Conservation (phyloP, 1,140 invertebrate species). For the Myzus persicae region DNA sequence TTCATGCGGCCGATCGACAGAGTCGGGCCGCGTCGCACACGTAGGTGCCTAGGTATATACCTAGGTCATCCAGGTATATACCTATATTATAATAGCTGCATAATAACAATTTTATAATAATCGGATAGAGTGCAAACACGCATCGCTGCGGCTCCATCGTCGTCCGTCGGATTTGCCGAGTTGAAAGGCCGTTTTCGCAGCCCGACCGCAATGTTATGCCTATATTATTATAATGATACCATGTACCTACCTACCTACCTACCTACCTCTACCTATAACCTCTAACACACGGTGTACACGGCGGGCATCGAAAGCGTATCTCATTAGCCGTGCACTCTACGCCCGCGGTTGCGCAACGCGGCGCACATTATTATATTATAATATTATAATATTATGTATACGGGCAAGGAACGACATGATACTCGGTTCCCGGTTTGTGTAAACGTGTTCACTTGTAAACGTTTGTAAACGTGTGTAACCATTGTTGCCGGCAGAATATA, state of each 20-base stretch:
- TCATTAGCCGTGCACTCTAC: not conserved
- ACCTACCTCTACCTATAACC: not conserved
- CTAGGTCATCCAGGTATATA: too few relatives aligned
- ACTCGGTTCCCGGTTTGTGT: not conserved
- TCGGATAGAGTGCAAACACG: constrained; percentile 1
- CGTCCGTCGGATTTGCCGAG: not conserved
- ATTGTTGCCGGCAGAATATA: not conserved
- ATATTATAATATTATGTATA: not conserved
- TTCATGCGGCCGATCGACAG: too few relatives aligned
- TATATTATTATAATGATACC: not conserved
- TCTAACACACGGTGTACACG: not conserved
- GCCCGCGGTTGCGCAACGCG: not conserved
- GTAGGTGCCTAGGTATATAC: too few relatives aligned
- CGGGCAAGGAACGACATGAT: not conserved
- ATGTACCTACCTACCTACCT: not conserved
- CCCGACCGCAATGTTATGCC: not conserved
- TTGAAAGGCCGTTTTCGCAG: not conserved
- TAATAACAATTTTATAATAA: not conserved
- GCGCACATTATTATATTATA: not conserved
- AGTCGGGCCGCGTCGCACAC: too few relatives aligned
- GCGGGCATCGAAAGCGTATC: not conserved
- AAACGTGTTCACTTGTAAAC: not conserved
- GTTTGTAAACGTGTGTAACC: not conserved
- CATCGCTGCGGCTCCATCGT: not conserved
- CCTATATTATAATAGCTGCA: not conserved